A percentile compares a stretch with the other conserved stretches of the same genome.
phyloP scores from a whole-genome alignment of 2,888 invertebrate genomes.

The Pilophorus perplexus region DNA sequence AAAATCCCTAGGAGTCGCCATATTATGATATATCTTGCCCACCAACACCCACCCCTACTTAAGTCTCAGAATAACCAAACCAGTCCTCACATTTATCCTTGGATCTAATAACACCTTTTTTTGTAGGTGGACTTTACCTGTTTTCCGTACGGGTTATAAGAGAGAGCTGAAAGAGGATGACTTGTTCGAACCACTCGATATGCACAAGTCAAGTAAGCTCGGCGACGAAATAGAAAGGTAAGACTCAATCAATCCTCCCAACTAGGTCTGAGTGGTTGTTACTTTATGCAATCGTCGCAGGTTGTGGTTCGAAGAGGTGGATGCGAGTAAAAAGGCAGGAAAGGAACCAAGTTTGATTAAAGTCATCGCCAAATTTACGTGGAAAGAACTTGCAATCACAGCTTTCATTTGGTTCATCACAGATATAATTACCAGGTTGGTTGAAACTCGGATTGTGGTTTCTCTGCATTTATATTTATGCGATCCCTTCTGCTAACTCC shows the following conservation, averaged over 20 bases:
- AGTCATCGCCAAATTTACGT: conserved; percentile 62
- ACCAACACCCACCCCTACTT: too few relatives aligned
- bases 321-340: conserved; percentile 54
- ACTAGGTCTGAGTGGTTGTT: too few relatives aligned
- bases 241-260: too few relatives aligned
- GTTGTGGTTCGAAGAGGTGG: conserved; percentile 63
- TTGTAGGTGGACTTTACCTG: conserved; percentile 72
- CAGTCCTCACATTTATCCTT: too few relatives aligned
- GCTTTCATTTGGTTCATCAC: conserved; percentile 57
- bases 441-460: too few relatives aligned
- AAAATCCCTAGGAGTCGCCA: too few relatives aligned
- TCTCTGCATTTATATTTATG: too few relatives aligned
- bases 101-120: too few relatives aligned
- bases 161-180: conserved; percentile 71
- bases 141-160: conserved; percentile 71
- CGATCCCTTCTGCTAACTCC: too few relatives aligned
- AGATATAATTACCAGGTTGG: conserved; percentile 19
- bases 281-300: too few relatives aligned
- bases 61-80: too few relatives aligned
- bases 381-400: conserved; percentile 60
- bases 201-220: conserved; percentile 65
- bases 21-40: too few relatives aligned
- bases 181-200: conserved; percentile 66
- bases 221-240: conserved; percentile 61
- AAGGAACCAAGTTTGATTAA: conserved; percentile 61